Evolutionary conservation across 2,113 vertebrate species (phyloP).

Genomic region (Tachysurus vachellii): DNA sequence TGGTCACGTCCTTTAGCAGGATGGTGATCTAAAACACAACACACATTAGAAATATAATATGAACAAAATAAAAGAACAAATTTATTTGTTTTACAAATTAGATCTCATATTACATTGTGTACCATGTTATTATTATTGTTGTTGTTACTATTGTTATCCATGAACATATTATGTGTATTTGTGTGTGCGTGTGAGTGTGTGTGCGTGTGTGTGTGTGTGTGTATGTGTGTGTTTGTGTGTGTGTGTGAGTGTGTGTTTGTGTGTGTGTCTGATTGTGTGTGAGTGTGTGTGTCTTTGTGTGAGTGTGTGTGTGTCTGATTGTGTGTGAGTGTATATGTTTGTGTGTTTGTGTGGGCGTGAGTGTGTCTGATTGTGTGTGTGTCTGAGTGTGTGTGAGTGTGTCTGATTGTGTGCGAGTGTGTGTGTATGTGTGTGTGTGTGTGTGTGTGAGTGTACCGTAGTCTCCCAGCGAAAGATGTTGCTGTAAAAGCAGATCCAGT

Average conservation of each 20-base stretch:
- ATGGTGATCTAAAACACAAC: conserved; percentile 79
- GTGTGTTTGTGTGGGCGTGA: neutral
- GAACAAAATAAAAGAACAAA: too few relatives aligned
- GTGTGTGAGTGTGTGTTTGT: too few relatives aligned
- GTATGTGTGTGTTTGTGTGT: conserved; percentile 21
- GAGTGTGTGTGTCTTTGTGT: conserved; percentile 53
- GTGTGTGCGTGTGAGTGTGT: conserved; percentile 19
- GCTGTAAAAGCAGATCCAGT: conserved; percentile 92
- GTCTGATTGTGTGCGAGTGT: too few relatives aligned
- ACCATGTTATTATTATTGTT: neutral
- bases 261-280: too few relatives aligned
- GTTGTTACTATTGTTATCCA: neutral
- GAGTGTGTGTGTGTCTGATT: too few relatives aligned
- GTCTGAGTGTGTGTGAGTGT: conserved; percentile 48
- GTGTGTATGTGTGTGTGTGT: conserved; percentile 23
- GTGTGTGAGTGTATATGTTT: neutral
- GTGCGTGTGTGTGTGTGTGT: conserved; percentile 8
- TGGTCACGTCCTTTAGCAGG: conserved; percentile 85
- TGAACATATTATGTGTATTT: too few relatives aligned
- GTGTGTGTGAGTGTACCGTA: conserved; percentile 70
- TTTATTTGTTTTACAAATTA: too few relatives aligned
- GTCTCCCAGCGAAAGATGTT: conserved; percentile 96
- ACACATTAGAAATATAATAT: neutral
- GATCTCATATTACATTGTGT: neutral
- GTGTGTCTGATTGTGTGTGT: conserved; percentile 55